Conservation (phyloP, 53 echinoderm and acorn worm species). For the Patiria pectinifera region DNA sequence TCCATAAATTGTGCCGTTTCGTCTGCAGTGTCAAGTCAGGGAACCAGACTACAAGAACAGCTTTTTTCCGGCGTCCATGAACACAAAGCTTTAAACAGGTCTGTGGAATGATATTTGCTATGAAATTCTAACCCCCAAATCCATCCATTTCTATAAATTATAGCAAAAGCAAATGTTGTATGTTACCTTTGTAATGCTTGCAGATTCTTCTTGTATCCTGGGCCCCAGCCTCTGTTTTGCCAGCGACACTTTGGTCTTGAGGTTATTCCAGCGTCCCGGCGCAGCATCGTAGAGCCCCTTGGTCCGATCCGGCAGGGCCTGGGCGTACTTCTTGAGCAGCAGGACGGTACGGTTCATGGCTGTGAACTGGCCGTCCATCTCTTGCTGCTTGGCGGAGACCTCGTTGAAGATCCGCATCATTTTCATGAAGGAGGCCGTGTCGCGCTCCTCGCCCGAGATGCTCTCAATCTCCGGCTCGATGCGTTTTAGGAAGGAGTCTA, state of each 20-base stretch:
- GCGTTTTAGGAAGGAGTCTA: constrained; percentile 91
- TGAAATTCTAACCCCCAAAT: no score
- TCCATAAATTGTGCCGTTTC: no score
- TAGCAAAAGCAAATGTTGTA: not conserved
- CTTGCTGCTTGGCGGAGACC: constrained; percentile 98
- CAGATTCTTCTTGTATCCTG: constrained; percentile 95
- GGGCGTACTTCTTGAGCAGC: constrained; percentile 91
- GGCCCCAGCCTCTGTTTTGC: constrained; percentile 97
- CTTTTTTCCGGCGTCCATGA: no score
- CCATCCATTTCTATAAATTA: no score
- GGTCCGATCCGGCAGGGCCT: constrained; percentile 86
- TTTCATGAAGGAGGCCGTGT: constrained; percentile 98
- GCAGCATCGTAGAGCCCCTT: constrained; percentile 89
- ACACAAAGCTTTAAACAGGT: no score
- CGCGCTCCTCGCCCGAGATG: constrained; percentile 95
- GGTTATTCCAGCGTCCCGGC: constrained; percentile 97
- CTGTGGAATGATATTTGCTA: no score
- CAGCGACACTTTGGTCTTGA: constrained; percentile 97
- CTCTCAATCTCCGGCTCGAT: constrained; percentile 99
- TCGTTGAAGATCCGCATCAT: constrained; percentile 99
- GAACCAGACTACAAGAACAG: no score
- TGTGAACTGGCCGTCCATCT: constrained; percentile 99
- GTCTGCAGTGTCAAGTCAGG: no score
- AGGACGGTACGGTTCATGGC: constrained; percentile 98
- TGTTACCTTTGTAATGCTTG: constrained; percentile 95